Percentiles rank a stretch among this genome's conserved stretches.
Conservation (phyloP, 2,888 invertebrate genomes). For the Autographa pulchrina region DNA sequence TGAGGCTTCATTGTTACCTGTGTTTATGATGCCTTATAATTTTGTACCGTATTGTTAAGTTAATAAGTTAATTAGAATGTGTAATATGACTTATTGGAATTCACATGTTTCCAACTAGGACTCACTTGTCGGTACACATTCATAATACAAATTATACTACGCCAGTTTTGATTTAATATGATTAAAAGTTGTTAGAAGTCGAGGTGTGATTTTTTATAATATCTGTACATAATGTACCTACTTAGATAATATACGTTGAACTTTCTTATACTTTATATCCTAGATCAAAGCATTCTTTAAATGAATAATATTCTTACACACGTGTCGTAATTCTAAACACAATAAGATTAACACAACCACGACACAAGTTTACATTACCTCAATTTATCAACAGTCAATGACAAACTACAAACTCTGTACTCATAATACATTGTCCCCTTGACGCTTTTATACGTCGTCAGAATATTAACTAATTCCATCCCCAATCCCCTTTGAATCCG, state of each 20-base stretch:
- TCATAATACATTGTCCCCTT: conserved; percentile 45
- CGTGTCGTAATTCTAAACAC: not conserved
- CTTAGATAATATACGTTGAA: too few relatives aligned
- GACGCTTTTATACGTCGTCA: conserved; percentile 65
- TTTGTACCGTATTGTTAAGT: not conserved
- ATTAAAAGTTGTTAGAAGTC: too few relatives aligned
- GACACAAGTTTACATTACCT: conserved; percentile 26
- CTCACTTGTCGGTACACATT: too few relatives aligned
- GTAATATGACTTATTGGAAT: not conserved
- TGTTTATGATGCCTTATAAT: not conserved
- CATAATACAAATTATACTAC: too few relatives aligned
- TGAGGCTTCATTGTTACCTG: not conserved
- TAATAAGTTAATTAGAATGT: not conserved
- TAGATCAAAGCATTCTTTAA: too few relatives aligned
- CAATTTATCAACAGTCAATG: conserved; percentile 48
- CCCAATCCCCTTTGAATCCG: conserved; percentile 60
- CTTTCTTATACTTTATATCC: too few relatives aligned
- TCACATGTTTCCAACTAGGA: too few relatives aligned
- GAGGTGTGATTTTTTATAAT: too few relatives aligned
- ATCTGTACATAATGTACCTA: too few relatives aligned
- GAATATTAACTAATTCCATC: conserved; percentile 71
- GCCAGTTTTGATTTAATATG: too few relatives aligned
- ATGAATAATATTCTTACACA: too few relatives aligned
- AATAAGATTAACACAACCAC: conserved; percentile 3
- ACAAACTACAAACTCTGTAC: conserved; percentile 26